Conservation (phyloP, 2,797 vertebrate species). For the Sylvilagus floridanus region DNA sequence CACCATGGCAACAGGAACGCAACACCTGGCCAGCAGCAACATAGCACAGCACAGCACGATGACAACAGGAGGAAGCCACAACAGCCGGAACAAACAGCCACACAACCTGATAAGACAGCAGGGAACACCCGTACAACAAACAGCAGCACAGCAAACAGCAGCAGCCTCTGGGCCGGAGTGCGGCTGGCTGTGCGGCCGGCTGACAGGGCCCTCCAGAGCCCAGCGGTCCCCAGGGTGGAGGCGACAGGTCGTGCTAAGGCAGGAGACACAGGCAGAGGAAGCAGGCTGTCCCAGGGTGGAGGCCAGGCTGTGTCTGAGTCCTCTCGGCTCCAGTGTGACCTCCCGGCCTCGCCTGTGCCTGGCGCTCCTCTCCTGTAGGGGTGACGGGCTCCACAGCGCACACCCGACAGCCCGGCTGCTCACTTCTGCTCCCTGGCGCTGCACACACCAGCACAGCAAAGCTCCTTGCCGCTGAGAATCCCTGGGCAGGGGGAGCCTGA, state of each 20-base stretch:
- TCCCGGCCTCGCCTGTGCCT: rapidly evolving
- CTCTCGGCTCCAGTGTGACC: neutral
- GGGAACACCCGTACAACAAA: neutral
- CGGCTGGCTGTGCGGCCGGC: too few relatives aligned
- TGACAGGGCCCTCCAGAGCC: neutral
- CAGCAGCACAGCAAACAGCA: neutral
- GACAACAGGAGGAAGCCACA: too few relatives aligned
- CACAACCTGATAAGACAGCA: too few relatives aligned
- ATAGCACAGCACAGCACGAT: too few relatives aligned
- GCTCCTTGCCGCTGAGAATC: rapidly evolving
- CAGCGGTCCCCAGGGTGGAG: neutral
- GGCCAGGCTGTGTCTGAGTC: neutral
- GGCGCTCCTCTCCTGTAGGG: neutral
- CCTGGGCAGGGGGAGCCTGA: too few relatives aligned
- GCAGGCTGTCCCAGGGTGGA: rapidly evolving
- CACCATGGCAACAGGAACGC: too few relatives aligned
- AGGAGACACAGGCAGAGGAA: neutral
- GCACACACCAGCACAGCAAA: rapidly evolving
- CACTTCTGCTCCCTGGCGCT: too few relatives aligned
- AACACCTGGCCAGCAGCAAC: too few relatives aligned
- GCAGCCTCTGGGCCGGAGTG: neutral
- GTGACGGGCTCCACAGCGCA: rapidly evolving
- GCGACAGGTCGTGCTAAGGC: neutral
- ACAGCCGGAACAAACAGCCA: too few relatives aligned
- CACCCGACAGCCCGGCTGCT: rapidly evolving